These are phyloP conservation scores for Andrena hattorfiana DNA, from an alignment of 2,888 invertebrate genomes.

Conservation along the genomic window DNA sequence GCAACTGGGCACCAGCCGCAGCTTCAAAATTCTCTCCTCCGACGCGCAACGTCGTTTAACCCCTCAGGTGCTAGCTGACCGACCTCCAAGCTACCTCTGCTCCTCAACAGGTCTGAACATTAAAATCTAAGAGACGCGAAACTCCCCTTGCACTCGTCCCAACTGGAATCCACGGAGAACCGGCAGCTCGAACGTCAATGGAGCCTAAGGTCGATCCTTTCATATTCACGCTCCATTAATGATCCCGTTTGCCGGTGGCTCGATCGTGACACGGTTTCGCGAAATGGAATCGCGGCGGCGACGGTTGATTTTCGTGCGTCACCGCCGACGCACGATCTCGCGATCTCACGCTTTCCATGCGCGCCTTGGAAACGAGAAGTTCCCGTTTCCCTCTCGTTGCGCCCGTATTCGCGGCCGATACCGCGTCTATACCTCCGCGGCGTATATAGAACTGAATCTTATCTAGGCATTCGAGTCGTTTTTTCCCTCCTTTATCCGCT, in stretches of 20 bases:
- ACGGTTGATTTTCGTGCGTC: constrained; percentile 56
- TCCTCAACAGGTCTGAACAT: too few species aligned
- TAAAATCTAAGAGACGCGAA: too few species aligned
- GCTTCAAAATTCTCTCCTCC: too few species aligned
- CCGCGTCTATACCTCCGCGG: too few species aligned
- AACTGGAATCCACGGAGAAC: not conserved
- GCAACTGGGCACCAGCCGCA: too few species aligned
- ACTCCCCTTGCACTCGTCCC: too few species aligned
- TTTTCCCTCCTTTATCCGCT: not conserved
- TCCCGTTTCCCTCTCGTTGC: not conserved
- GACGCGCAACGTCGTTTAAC: too few species aligned
- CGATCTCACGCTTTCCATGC: constrained; percentile 45
- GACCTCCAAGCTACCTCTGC: too few species aligned
- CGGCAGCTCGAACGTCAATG: constrained; percentile 48
- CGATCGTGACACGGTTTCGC: constrained; percentile 62
- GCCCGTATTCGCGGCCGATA: constrained; percentile 30
- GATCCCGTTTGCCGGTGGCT: constrained; percentile 48
- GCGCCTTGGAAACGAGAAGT: not conserved
- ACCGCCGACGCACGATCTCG: constrained; percentile 27
- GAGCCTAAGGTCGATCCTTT: constrained; percentile 65
- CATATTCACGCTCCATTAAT: constrained; percentile 68
- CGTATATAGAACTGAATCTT: constrained; percentile 18
- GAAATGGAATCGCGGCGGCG: constrained; percentile 39
- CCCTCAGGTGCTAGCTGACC: too few species aligned
- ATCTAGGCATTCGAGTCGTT: constrained; percentile 46